phyloP scores from a whole-genome alignment of 2,888 invertebrate species.

The Brachypalpus laphriformis region DNA sequence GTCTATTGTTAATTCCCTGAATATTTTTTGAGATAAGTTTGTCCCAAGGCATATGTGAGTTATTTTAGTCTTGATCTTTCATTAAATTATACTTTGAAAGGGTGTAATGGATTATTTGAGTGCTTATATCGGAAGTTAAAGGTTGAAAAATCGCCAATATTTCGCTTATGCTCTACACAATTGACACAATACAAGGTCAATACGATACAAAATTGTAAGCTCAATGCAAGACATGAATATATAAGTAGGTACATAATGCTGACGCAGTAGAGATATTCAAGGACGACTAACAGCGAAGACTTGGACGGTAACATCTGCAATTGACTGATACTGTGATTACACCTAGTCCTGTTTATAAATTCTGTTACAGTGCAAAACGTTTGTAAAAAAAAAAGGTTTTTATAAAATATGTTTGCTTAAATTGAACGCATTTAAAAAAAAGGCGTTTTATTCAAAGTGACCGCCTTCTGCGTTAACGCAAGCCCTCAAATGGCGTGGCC shows the following conservation, averaged over 20 bases:
- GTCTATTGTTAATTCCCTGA: conserved; percentile 8
- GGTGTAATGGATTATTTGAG: conserved; percentile 7
- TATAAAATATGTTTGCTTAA: too few relatives aligned
- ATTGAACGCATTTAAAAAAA: too few relatives aligned
- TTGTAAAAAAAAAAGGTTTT: too few relatives aligned
- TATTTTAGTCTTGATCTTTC: conserved; percentile 8
- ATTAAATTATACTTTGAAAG: conserved; percentile 17
- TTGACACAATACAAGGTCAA: not conserved
- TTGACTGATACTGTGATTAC: too few relatives aligned
- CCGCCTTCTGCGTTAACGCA: too few relatives aligned
- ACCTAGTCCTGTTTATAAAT: too few relatives aligned
- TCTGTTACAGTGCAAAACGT: too few relatives aligned
- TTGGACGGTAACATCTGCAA: too few relatives aligned
- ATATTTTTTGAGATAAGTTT: not conserved
- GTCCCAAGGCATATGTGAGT: not conserved
- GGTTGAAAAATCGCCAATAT: not conserved
- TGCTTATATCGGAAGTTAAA: not conserved
- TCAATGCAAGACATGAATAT: not conserved
- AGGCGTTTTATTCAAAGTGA: too few relatives aligned
- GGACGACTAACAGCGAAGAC: not conserved
- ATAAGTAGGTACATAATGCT: too few relatives aligned
- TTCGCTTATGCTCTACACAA: not conserved
- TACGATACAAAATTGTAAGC: not conserved
- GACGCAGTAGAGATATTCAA: not conserved
- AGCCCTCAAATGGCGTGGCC: too few relatives aligned